Evolutionary conservation across 2,113 vertebrate species (phyloP).

Genomic region (Setophaga coronata): DNA sequence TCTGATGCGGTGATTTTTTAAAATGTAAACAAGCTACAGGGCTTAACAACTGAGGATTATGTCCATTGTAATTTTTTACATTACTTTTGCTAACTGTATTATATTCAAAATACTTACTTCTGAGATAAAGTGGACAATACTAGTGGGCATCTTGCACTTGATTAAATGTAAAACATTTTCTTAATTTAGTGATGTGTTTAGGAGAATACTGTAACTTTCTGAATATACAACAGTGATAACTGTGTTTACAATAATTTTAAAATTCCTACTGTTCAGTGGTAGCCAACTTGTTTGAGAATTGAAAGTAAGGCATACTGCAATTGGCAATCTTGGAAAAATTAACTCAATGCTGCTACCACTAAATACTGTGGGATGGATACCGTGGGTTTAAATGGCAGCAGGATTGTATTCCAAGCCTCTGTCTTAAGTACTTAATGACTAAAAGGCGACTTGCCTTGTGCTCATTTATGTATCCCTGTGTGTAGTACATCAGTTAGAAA

Average conservation of each 20-base stretch:
- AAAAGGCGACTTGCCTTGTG: slow-evolving; percentile 73
- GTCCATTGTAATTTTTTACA: slow-evolving; percentile 20
- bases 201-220: slow-evolving; percentile 43
- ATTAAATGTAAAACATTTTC: slow-evolving; percentile 57
- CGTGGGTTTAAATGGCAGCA: slow-evolving; percentile 27
- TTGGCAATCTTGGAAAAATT: slow-evolving; percentile 26
- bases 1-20: neutral
- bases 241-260: slow-evolving; percentile 58
- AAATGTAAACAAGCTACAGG: slow-evolving; percentile 42
- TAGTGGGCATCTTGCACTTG: slow-evolving; percentile 54
- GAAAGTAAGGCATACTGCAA: neutral
- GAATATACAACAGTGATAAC: slow-evolving; percentile 47
- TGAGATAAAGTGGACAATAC: slow-evolving; percentile 13
- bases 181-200: slow-evolving; percentile 61
- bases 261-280: slow-evolving; percentile 49
- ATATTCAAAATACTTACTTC: slow-evolving; percentile 50
- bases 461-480: slow-evolving; percentile 19
- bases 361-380: neutral
- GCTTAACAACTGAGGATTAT: slow-evolving; percentile 54
- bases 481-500: slow-evolving; percentile 44
- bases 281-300: slow-evolving; percentile 27
- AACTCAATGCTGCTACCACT: slow-evolving; percentile 25
- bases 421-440: slow-evolving; percentile 42
- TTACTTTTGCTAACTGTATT: slow-evolving; percentile 12
- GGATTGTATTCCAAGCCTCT: slow-evolving; percentile 49